phyloP scores from a whole-genome alignment of 2,113 vertebrate species.

The Prochilodus magdalenae region DNA sequence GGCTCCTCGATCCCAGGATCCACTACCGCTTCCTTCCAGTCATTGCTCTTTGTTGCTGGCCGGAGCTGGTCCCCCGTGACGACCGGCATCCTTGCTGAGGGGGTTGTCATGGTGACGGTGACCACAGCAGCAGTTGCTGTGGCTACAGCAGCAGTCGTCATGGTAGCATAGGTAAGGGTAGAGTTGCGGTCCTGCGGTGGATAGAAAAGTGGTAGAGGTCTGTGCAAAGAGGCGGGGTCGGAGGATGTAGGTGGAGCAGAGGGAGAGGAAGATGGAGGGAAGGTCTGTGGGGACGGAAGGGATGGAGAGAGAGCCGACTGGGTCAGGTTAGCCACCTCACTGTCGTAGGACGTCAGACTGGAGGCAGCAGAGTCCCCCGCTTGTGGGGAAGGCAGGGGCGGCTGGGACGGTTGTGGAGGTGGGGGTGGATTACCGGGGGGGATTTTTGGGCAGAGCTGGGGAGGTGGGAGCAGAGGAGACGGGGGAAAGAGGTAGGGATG shows the following conservation, averaged over 20 bases:
- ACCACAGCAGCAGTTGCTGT: slow-evolving; percentile 60
- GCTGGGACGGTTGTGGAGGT: slow-evolving; percentile 36
- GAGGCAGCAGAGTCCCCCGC: slow-evolving; percentile 87
- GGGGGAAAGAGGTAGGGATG: slow-evolving; percentile 60
- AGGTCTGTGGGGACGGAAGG: slow-evolving; percentile 71
- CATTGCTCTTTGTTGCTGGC: slow-evolving; percentile 60
- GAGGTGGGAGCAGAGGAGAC: slow-evolving; percentile 29
- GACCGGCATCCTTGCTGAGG: slow-evolving; percentile 55
- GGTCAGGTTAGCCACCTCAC: slow-evolving; percentile 91
- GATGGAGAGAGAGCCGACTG: slow-evolving; percentile 81
- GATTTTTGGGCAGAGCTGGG: slow-evolving; percentile 56
- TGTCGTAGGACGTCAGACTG: slow-evolving; percentile 92
- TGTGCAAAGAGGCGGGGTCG: slow-evolving; percentile 64
- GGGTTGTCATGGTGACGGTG: slow-evolving; percentile 69
- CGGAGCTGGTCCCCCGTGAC: slow-evolving; percentile 35
- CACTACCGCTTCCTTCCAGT: slow-evolving; percentile 82
- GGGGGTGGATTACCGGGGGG: slow-evolving; percentile 50
- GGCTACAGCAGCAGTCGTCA: slow-evolving; percentile 74
- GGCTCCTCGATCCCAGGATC: slow-evolving; percentile 91
- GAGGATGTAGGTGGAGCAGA: slow-evolving; percentile 56
- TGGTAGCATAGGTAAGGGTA: slow-evolving; percentile 48
- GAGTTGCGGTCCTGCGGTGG: slow-evolving; percentile 69
- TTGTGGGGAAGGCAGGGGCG: slow-evolving; percentile 71
- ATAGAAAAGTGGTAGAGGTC: slow-evolving; percentile 77
- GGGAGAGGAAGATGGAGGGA: slow-evolving; percentile 62